Evolutionary conservation across 2,797 vertebrate genomes (phyloP).

Genomic region (Dermochelys coriacea): DNA sequence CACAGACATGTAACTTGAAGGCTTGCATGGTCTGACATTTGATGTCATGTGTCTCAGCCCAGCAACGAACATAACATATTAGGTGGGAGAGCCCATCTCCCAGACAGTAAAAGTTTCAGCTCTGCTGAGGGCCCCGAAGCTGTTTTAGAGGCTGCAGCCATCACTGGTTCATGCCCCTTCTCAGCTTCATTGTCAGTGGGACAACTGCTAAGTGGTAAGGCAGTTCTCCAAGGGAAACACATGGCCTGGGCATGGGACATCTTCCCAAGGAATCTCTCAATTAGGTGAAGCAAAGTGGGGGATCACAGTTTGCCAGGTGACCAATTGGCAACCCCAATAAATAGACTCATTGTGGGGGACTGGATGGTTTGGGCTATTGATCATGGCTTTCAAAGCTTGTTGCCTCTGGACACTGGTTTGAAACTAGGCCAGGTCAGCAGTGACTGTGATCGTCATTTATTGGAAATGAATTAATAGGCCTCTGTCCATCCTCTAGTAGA

Average conservation of each 20-base stretch:
- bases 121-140: too few relatives aligned
- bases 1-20: too few relatives aligned
- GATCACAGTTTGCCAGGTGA: neutral
- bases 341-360: neutral
- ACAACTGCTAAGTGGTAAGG: neutral
- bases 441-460: too few relatives aligned
- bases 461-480: neutral
- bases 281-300: too few relatives aligned
- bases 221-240: too few relatives aligned
- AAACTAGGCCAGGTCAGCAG: neutral
- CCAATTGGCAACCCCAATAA: neutral
- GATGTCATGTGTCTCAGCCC: too few relatives aligned
- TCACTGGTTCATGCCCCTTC: neutral
- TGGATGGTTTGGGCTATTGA: neutral
- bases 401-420: neutral
- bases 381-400: neutral
- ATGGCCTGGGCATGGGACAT: neutral
- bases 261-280: neutral
- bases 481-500: neutral
- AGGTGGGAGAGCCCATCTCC: too few relatives aligned
- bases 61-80: too few relatives aligned
- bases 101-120: too few relatives aligned
- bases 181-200: neutral
- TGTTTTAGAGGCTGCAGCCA: too few relatives aligned
- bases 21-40: too few relatives aligned